Base-by-base conservation (phyloP, 2,113 vertebrate species). In the Apodemus speciosus region DNA sequence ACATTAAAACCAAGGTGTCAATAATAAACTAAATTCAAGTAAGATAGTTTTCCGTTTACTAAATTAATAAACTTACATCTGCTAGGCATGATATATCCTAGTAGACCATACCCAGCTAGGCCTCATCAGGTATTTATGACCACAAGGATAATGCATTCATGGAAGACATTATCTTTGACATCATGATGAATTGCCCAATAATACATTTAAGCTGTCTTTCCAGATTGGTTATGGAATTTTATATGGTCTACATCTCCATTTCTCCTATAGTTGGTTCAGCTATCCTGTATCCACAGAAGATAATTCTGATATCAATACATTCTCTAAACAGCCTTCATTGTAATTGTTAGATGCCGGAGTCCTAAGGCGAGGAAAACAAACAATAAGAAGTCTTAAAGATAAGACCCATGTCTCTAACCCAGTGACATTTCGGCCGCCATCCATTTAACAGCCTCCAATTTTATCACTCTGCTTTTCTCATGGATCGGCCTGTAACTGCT, bases 91-190 rank as follows among this genome's bases (percentile, higher is more conserved):
- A 95, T 91, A 94, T 91, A 72, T 92, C 69, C 92, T 76, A 94
- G 92, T 92, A 85, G 92, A 87, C 75, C 71, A 92, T 92, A 87
- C 58, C 51, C 84, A 95, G 92, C 89, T 92, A 94, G 85, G 89
- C 62, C 95, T 97, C 97, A 97, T 97, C 94, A 97, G 95, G 91
- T 96, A 97, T 97, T 97, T 97, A 97, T 97, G 95, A 97, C 58
- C 95, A 96, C 89, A 95, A 94, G 89, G 97, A 94, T 97, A 97
- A 97, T 97, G 90, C 97, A 97, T 97, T 97, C 97, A 96, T 97
- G 95, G 89, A 96, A 97, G 95, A 96, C 96, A 97, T 97, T 97
- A 97, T 77, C 87, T 96, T 90, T 58, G 96, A 97, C 97, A 97
- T 88, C 87, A 91, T 97, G 96, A 97, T 49, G 75, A 96, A 97